Evolutionary conservation across 1,140 invertebrate species (phyloP).

Genomic region (Orius insidiosus): DNA sequence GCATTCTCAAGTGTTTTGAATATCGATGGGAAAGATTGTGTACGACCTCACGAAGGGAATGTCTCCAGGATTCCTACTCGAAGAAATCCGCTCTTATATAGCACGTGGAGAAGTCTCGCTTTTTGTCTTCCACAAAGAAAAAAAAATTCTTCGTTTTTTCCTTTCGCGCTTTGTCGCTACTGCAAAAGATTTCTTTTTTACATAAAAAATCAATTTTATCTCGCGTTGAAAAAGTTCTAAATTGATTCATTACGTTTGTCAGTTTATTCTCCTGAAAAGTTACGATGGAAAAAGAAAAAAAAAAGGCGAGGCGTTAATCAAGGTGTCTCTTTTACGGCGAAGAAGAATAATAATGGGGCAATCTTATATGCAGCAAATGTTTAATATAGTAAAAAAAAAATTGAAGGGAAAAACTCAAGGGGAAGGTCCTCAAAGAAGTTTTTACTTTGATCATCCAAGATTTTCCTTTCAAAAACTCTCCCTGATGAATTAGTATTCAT

Average conservation of each 20-base stretch:
- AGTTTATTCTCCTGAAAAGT: not conserved
- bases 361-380: constrained; percentile 15
- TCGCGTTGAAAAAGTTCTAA: not conserved
- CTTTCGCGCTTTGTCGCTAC: no score
- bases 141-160: no score
- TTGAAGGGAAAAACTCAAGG: not conserved
- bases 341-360: constrained; percentile 10
- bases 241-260: not conserved
- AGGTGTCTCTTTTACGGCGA: not conserved
- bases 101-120: no score
- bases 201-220: no score
- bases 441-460: constrained; percentile 15
- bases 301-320: constrained; percentile 1
- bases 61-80: no score
- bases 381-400: constrained; percentile 14
- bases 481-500: constrained; percentile 14
- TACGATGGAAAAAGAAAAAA: not conserved
- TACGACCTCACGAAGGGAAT: no score
- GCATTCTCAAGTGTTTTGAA: no score
- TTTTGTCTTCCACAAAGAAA: no score
- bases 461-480: not conserved
- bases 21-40: no score
- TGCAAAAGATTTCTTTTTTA: no score
- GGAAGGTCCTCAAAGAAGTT: constrained; percentile 12
- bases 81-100: no score